A percentile compares a stretch with the other conserved stretches of the same genome.
These are phyloP conservation scores for Drosophila borealis DNA, from an alignment of 2,888 invertebrate species.

Conservation along the genomic window DNA sequence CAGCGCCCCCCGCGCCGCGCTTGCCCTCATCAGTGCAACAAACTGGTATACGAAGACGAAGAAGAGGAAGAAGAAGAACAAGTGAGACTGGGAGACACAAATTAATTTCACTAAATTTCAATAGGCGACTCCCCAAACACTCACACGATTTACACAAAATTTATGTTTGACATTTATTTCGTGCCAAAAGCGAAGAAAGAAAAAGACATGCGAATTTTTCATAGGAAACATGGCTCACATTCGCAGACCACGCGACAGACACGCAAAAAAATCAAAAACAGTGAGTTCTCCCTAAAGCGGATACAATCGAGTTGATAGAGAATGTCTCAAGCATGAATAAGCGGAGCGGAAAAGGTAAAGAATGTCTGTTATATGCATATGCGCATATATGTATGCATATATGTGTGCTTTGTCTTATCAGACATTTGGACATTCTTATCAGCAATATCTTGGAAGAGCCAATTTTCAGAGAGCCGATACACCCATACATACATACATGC, in stretches of 20 bases:
- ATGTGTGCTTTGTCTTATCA: constrained; percentile 52
- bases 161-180: constrained; percentile 49
- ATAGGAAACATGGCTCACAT: constrained; percentile 48
- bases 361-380: constrained; percentile 39
- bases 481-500: constrained; percentile 4
- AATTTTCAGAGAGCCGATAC: constrained; percentile 31
- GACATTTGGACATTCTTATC: constrained; percentile 56
- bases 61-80: constrained; percentile 61
- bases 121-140: constrained; percentile 22
- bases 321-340: constrained; percentile 58
- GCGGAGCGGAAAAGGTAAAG: constrained; percentile 51
- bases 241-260: constrained; percentile 33
- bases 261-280: constrained; percentile 28
- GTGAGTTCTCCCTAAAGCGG: constrained; percentile 3
- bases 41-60: constrained; percentile 66
- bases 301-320: constrained; percentile 7
- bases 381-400: background rate
- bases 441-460: constrained; percentile 67
- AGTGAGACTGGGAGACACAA: constrained; percentile 34
- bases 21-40: constrained; percentile 17
- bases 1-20: constrained; percentile 7
- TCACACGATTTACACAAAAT: constrained; percentile 14
- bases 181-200: constrained; percentile 31
- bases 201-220: constrained; percentile 38
- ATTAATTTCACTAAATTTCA: constrained; percentile 63